Percentiles rank a stretch among this genome's conserved stretches.
Conservation (phyloP, 1,140 invertebrate genomes). For the Pseudomyrmex sp. region DNA sequence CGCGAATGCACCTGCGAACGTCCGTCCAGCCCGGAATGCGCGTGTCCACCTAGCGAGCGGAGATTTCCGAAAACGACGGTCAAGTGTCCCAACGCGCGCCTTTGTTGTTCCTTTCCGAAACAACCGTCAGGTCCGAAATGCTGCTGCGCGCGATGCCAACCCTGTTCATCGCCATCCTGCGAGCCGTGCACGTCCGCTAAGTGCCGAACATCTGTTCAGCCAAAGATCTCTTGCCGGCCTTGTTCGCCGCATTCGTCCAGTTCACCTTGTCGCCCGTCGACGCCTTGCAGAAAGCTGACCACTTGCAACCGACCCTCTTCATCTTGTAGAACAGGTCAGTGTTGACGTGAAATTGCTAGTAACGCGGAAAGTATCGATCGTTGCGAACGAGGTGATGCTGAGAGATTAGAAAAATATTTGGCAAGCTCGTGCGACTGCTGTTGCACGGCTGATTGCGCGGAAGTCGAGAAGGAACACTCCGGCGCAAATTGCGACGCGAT, state of each 20-base stretch:
- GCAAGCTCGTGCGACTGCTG: not conserved
- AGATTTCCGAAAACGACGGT: conserved; percentile 68
- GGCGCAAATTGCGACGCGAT: not conserved
- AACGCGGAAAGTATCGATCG: not conserved
- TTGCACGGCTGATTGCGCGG: not conserved
- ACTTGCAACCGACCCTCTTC: conserved; percentile 9
- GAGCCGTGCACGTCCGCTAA: conserved; percentile 59
- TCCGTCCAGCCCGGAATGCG: conserved; percentile 72
- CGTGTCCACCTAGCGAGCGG: conserved; percentile 75
- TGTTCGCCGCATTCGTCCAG: conserved; percentile 7
- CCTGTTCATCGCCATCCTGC: conserved; percentile 61
- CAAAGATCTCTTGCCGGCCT: not conserved
- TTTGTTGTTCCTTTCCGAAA: conserved; percentile 61
- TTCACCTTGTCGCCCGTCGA: conserved; percentile 51
- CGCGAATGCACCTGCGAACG: conserved; percentile 74
- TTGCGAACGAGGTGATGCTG: not conserved
- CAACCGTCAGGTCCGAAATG: conserved; percentile 52
- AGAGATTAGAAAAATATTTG: not conserved
- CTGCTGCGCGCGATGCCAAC: conserved; percentile 46
- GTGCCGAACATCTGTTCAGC: conserved; percentile 26
- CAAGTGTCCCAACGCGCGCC: conserved; percentile 67
- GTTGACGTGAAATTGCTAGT: conserved; percentile 3
- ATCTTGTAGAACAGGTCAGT: conserved; percentile 67
- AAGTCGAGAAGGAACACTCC: not conserved
- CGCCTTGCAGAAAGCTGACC: conserved; percentile 52